Base-by-base conservation (phyloP, 2,797 vertebrate species). In the Rhinoraja longicauda region DNA sequence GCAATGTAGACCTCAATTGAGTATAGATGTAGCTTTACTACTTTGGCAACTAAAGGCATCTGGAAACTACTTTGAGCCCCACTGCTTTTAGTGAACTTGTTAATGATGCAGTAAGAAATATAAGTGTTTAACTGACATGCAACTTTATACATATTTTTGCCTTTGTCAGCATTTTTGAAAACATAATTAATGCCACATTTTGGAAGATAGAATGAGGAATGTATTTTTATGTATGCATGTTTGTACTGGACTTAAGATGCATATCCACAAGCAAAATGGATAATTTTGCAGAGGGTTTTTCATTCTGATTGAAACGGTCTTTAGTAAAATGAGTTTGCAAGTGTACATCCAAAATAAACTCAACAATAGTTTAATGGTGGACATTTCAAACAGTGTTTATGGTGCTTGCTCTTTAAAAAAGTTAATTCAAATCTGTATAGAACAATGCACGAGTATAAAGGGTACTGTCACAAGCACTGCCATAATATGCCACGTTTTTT, bases 141-240 rank as follows among this genome's bases (percentile, higher is more conserved):
- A 53, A 92, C 70, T 53, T 72, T 92, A 19, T 72, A 91, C 72
- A 39, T 75, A 92, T 92, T 92, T 90, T 92, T 92, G 70, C 90
- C 90, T 92, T 72, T 73, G 36, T 73, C 90, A 73, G 90, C 21
- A 45, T 73, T 75, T 72, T 72, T 92, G 70, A 53, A 70, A 70
- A 64, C 86, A 90, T 84, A 75, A 72, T 45, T 70, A 90, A 75
- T 92, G 90, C 24, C 90, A 92, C 24, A 75, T 92, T 92, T 92
- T 92, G 36, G 39, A 92, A 92, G 67, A 92, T 36, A 45, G 39
- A 92, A 92, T 92, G 36, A 92, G 90, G 39, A 92, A 73, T 92
- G 90, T 88, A 92, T 92, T 75, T 92, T 92, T 92, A 92, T 73
- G 90, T 92, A 45, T 92, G 90, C 36, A 53, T 13, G 72, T 70